A percentile compares a stretch with the other conserved stretches of the same genome.
Conservation (phyloP, 2,888 invertebrate species). For the Ommatoiulus sabulosus region DNA sequence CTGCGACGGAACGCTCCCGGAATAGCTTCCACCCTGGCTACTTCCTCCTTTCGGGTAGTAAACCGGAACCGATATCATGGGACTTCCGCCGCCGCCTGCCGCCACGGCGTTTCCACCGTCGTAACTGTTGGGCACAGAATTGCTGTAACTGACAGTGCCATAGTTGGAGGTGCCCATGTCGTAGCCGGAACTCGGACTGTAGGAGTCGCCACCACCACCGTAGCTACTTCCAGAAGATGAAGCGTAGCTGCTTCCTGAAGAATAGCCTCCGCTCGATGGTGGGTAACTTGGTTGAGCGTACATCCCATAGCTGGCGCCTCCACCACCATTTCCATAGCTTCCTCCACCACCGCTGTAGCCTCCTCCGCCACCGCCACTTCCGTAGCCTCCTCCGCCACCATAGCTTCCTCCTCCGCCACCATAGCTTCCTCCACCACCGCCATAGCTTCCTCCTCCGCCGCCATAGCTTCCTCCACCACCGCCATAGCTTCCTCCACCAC, state of each 20-base stretch:
- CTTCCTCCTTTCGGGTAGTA: conserved; percentile 54
- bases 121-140: neutral
- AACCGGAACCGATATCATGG: conserved; percentile 56
- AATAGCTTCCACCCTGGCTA: neutral
- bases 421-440: neutral
- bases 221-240: neutral
- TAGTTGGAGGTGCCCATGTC: conserved; percentile 44
- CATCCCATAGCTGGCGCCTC: neutral
- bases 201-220: conserved; percentile 1
- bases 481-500: neutral
- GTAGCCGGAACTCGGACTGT: neutral
- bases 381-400: neutral
- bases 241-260: conserved; percentile 43
- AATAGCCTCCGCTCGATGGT: neutral
- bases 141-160: conserved; percentile 30
- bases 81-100: conserved; percentile 26
- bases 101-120: conserved; percentile 45
- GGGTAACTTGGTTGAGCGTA: neutral
- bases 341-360: neutral
- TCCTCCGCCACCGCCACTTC: neutral
- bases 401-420: neutral
- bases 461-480: neutral
- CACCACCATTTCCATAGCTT: neutral
- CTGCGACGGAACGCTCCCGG: neutral
- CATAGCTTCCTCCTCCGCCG: neutral